These are phyloP conservation scores for Lepisosteus osseus DNA, from an alignment of 2,113 vertebrate species.

Conservation along the genomic window DNA sequence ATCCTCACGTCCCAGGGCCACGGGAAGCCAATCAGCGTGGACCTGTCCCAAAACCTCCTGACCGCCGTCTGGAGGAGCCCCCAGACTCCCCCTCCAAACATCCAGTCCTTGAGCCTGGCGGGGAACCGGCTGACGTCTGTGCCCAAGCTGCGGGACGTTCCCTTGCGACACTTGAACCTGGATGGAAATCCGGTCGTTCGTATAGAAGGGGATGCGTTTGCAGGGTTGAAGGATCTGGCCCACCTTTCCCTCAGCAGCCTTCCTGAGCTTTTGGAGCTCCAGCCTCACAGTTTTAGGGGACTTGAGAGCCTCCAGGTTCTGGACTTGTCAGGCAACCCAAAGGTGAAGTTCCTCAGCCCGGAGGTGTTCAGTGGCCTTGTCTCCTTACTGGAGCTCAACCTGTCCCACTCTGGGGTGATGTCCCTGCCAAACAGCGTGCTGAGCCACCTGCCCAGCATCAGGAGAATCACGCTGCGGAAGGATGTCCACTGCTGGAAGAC, in stretches of 20 bases:
- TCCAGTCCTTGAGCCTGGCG: conserved; percentile 83
- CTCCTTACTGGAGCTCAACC: conserved; percentile 85
- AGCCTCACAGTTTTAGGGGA: conserved; percentile 69
- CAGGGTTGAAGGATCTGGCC: conserved; percentile 71
- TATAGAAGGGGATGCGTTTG: conserved; percentile 69
- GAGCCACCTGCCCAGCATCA: conserved; percentile 77
- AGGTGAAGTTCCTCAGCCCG: conserved; percentile 62
- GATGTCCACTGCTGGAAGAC: conserved; percentile 78
- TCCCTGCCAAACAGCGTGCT: conserved; percentile 73
- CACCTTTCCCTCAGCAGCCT: conserved; percentile 81
- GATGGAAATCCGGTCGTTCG: conserved; percentile 76
- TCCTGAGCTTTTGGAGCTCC: conserved; percentile 58
- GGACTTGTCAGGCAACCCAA: conserved; percentile 81
- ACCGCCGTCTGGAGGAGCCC: conserved; percentile 44
- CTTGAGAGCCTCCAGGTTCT: conserved; percentile 80
- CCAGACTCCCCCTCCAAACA: conserved; percentile 50
- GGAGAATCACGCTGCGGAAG: conserved; percentile 74
- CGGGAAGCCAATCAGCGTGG: conserved; percentile 73
- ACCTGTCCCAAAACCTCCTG: conserved; percentile 83
- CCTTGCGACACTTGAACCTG: conserved; percentile 82
- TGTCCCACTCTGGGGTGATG: conserved; percentile 70
- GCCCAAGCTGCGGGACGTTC: conserved; percentile 72
- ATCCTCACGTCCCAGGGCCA: conserved; percentile 75
- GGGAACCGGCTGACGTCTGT: conserved; percentile 70
- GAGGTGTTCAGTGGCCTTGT: conserved; percentile 74